These are phyloP conservation scores for Zeus faber DNA, from an alignment of 2,113 vertebrate genomes.

Conservation along the genomic window DNA sequence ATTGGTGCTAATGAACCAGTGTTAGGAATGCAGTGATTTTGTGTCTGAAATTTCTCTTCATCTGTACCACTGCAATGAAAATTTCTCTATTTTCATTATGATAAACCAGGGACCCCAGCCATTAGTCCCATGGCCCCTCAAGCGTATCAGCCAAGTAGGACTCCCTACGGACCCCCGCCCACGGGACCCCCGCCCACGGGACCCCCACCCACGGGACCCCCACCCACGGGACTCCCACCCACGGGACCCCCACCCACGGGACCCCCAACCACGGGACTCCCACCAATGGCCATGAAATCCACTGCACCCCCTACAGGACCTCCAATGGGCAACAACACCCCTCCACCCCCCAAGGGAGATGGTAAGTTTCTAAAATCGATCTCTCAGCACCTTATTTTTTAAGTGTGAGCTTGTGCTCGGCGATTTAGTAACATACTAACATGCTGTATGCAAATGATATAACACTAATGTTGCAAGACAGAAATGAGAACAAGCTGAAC, in stretches of 20 bases:
- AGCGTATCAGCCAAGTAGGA: conserved; percentile 73
- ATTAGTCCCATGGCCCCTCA: conserved; percentile 74
- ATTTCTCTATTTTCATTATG: background rate
- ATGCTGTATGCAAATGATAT: background rate
- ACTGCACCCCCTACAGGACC: conserved; percentile 56
- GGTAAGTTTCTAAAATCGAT: conserved; percentile 77
- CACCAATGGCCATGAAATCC: conserved; percentile 66
- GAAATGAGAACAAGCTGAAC: too few species aligned
- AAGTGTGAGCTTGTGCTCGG: too few species aligned
- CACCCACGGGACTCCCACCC: conserved; percentile 63
- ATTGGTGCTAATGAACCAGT: too few species aligned
- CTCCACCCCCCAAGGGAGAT: conserved; percentile 65
- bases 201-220: conserved; percentile 61
- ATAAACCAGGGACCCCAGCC: conserved; percentile 70
- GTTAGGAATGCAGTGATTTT: too few species aligned
- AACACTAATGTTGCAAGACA: too few species aligned
- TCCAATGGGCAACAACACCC: conserved; percentile 38
- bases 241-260: conserved; percentile 65
- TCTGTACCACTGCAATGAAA: background rate
- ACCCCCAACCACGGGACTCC: conserved; percentile 53
- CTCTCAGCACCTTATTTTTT: too few species aligned
- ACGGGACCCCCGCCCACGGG: conserved; percentile 62
- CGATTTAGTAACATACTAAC: too few species aligned
- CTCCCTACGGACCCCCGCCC: conserved; percentile 72
- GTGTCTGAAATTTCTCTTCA: too few species aligned